Base-by-base conservation (phyloP, 2,888 invertebrate genomes). In the Drosophila greeni region DNA sequence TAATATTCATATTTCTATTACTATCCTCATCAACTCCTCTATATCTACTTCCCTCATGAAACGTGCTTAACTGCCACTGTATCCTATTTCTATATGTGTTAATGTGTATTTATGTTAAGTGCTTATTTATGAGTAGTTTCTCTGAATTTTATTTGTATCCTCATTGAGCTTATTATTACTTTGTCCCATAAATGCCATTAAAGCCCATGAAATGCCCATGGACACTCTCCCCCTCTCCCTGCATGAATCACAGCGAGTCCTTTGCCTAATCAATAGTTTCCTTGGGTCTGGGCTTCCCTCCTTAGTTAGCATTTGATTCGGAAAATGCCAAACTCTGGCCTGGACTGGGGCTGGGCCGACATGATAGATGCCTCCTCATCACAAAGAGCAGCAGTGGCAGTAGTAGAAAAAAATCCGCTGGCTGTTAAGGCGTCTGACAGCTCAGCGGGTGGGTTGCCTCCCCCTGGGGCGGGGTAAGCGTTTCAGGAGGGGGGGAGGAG, bases 381-480 rank as follows among this genome's bases (percentile, higher is more conserved):
- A 31, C 31, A 18, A 18, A 18, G 29, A 29, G 45, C 20, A 8
- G 51, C 8, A 47, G 34, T 7, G 5, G 47, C n/a, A 47, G 34
- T 7, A 3, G 47, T n/a, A 9, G 42, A 33, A 23, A 56, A 47
- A 58, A 64, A 55, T 31, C 45, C 71, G 53, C 58, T 31, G 62
- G 65, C 76, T 52, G 62, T 58, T 66, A 66, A 70, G 71, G 76
- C 77, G 78, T 74, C 77, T 80, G 74, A 73, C 76, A 76, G 74
- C 80, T 59, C 77, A 66, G 74, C 77, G 70, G 77, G 76, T 49
- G 70, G 77, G 76, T 49, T 51, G 61, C 42, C 42, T n/a, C 40
- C 70, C 54, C n/a, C 59, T 36, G 39, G 26, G 45, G 45, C 29
- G 24, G 42, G 8, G 34, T 43, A 31, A 45, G 45, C 45, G 45